phyloP scores from a whole-genome alignment of 1,140 invertebrate genomes.

The Pachypeltis micranthus region DNA sequence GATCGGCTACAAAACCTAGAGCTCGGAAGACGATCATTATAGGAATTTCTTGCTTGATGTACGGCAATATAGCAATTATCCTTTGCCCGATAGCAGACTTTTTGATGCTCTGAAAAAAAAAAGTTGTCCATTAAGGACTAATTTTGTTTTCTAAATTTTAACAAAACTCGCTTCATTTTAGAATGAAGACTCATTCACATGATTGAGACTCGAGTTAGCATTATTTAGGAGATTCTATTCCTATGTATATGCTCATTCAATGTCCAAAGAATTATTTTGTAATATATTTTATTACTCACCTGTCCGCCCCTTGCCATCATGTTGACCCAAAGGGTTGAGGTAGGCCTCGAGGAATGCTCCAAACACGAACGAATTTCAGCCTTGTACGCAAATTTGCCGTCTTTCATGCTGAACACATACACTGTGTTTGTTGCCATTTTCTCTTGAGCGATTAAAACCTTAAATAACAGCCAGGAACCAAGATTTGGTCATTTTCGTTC shows the following conservation, averaged over 20 bases:
- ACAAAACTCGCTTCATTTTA: too few species aligned
- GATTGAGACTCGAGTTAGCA: too few species aligned
- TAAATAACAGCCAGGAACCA: slow-evolving; percentile 19
- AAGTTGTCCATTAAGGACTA: too few species aligned
- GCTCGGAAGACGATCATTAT: slow-evolving; percentile 98
- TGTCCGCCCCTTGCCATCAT: slow-evolving; percentile 94
- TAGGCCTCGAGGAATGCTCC: slow-evolving; percentile 84
- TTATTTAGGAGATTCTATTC: too few species aligned
- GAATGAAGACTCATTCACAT: too few species aligned
- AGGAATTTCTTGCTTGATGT: slow-evolving; percentile 98
- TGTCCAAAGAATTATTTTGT: too few species aligned
- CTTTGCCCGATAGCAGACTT: slow-evolving; percentile 96
- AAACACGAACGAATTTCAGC: slow-evolving; percentile 92
- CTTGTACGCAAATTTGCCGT: slow-evolving; percentile 95
- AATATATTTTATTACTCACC: slow-evolving; percentile 31
- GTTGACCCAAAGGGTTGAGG: slow-evolving; percentile 96
- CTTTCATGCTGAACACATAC: slow-evolving; percentile 98
- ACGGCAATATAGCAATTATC: slow-evolving; percentile 94
- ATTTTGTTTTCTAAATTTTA: too few species aligned
- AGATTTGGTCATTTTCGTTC: neutral
- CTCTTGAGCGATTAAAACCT: slow-evolving; percentile 91
- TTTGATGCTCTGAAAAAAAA: slow-evolving; percentile 61
- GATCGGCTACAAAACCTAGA: slow-evolving; percentile 93
- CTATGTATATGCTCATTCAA: too few species aligned
- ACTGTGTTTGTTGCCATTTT: slow-evolving; percentile 99